Evolutionary conservation across 2,113 vertebrate species (phyloP), one percentile per base, ranked within the genome.

Genomic region (Sitta europaea): DNA sequence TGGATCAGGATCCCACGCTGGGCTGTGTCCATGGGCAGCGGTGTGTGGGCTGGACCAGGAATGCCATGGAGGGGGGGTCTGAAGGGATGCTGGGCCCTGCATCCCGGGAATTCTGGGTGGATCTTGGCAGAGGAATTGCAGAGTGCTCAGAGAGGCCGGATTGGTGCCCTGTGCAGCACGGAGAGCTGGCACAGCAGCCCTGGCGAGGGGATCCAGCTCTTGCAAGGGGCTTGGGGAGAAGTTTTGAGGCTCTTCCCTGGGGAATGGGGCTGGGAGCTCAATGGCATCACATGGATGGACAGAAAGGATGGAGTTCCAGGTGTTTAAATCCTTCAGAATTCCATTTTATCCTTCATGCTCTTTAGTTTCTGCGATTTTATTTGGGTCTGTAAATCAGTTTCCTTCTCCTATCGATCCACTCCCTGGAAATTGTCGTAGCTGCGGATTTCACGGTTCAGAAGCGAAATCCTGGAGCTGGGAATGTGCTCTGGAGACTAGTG

Each of bases 151-250:
- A 51, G 47, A 7, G 23, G 1, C 31, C 4, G 7, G 36, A 2
- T 0, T 4, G 55, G 21, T 5, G 53, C 0, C 2, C 10, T 4
- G 40, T 10, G n/a, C 29, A 33, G 23, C 28, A 11, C 0, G 0
- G 48, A 42, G 33, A 42, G 36, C 28, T 14, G 35, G 20, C 35
- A 48, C 7, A 0, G 48, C 6, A 6, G 36, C 5, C 13, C 8
- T 38, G 28, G 54, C 15, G 38, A 33, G 31, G 24, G 51, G 47
- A n/a, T 55, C 11, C 47, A 7, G 20, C 36, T 33, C 11, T 3
- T 28, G 8, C 5, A 3, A 6, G 21, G 21, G 36, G 14, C 3
- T 1, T 6, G 11, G 24, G 42, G n/a, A 33, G 29, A n/a, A 6
- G 0, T 2, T 28, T 5, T 0, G 5, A 12, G 33, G 20, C 17